Conservation (phyloP, 2,888 invertebrate species). For the Hypomecis punctinalis region DNA sequence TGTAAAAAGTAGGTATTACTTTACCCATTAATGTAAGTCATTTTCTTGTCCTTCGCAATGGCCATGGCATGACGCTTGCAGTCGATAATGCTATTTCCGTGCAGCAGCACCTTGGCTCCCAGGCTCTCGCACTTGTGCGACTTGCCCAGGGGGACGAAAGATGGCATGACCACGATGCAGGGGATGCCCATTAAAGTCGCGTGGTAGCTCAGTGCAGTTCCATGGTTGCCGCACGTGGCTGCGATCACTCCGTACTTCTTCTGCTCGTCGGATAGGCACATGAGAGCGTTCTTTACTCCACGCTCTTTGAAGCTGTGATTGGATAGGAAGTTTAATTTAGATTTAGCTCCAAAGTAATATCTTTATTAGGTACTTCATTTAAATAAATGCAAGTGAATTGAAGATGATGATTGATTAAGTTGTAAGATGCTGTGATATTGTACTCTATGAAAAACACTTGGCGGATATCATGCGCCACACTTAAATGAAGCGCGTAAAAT, state of each 20-base stretch:
- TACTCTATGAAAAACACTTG: no score
- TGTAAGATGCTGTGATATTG: not conserved
- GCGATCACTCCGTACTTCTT: slow-evolving; percentile 92
- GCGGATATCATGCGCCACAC: no score
- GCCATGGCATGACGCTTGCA: slow-evolving; percentile 91
- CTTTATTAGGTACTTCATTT: no score
- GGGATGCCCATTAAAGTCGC: slow-evolving; percentile 88
- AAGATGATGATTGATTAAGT: not conserved
- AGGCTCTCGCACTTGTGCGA: slow-evolving; percentile 91
- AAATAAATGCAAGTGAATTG: no score
- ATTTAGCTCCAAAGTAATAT: no score
- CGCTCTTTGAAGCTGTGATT: slow-evolving; percentile 95
- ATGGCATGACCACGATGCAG: slow-evolving; percentile 95
- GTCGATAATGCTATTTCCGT: slow-evolving; percentile 91
- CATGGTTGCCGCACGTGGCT: slow-evolving; percentile 97
- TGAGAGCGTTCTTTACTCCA: slow-evolving; percentile 93
- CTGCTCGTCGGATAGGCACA: slow-evolving; percentile 90
- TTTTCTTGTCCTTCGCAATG: slow-evolving; percentile 88
- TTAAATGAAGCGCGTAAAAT: no score
- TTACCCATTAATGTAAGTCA: slow-evolving; percentile 95
- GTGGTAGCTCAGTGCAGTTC: slow-evolving; percentile 91
- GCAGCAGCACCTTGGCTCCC: slow-evolving; percentile 91
- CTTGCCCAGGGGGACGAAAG: slow-evolving; percentile 95
- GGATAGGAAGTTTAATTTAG: not conserved
- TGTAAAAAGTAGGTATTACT: no score